Evolutionary conservation across 2,797 vertebrate genomes (phyloP), one percentile per base, ranked within the genome.

Genomic region (Moxostoma hubbsi): DNA sequence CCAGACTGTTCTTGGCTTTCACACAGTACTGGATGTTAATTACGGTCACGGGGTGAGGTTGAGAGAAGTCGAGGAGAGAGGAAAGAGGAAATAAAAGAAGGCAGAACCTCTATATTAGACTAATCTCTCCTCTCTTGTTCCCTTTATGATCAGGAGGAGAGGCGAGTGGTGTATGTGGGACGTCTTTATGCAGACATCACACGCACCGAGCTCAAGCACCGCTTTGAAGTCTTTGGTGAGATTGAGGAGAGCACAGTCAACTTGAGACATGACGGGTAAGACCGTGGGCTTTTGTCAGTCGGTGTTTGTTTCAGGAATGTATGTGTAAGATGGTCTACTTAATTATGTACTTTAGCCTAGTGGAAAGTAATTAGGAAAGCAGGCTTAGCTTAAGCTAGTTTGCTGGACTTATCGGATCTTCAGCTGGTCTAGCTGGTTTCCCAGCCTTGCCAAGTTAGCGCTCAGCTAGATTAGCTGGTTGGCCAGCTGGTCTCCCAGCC

Each of bases 151-250:
- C 89, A 99, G 98, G 97, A 98, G 90, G 98, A 99, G 93, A 96
- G 89, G 83, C 95, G 97, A 89, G 95, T 96, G 91, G 95, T 98
- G 92, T 98, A 97, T 88, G 93, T 98, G 86, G 96, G 96, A 83
- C 96, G 96, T 93, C 96, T 99, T 92, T 94, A 94, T 91, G 91
- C 95, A 88, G 94, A 95, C 91, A 97, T 95, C 87, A 97, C 95
- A 85, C 95, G 95, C 87, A 94, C 94, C 43, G 97, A 98, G 93
- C 92, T 99, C 92, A 97, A 95, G 92, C 93, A 94, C 84, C 97
- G 96, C 87, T 98, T 99, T 95, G 95, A 98, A 96, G 96, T 97
- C 93, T 99, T 99, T 87, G 97, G 97, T 89, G 97, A 99, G 95
- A 97, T 98, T 89, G 97, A 98, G 92, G 97, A 99, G 92, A 98